Percentiles rank a stretch among this genome's conserved stretches.
phyloP scores from a whole-genome alignment of 2,113 vertebrate species.

The Macroglossus sobrinus region DNA sequence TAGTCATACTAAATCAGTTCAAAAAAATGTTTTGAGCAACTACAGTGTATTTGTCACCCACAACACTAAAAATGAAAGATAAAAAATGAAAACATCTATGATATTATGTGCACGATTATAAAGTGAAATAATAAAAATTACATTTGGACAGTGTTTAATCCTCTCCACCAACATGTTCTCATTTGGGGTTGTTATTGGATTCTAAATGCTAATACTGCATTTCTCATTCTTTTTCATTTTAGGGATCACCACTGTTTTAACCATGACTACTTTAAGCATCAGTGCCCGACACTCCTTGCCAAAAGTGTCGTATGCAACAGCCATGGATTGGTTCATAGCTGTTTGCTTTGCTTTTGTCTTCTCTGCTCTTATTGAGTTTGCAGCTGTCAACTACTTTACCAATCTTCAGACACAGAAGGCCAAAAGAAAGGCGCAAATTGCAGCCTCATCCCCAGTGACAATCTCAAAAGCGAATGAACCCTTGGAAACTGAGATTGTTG shows the following conservation, averaged over 20 bases:
- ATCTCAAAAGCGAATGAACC: conserved; percentile 83
- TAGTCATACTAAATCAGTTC: neutral
- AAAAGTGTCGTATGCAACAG: conserved; percentile 96
- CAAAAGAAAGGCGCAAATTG: conserved; percentile 81
- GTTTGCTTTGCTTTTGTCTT: conserved; percentile 98
- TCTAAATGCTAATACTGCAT: neutral
- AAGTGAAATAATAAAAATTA: neutral
- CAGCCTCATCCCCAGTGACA: conserved; percentile 84
- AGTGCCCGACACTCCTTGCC: conserved; percentile 95
- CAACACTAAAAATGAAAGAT: neutral
- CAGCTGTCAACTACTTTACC: conserved; percentile 98
- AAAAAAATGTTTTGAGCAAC: neutral
- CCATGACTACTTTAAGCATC: conserved; percentile 97
- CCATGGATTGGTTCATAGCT: conserved; percentile 99
- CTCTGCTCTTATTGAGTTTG: conserved; percentile 97
- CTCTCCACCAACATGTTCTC: neutral
- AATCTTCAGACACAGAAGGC: conserved; percentile 92
- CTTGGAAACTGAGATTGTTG: conserved; percentile 86
- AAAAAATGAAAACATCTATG: neutral
- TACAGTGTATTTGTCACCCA: neutral
- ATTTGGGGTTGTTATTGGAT: neutral
- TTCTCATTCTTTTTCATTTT: conserved; percentile 47
- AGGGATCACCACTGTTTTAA: conserved; percentile 97
- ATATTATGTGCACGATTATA: neutral
- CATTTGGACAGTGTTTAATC: neutral